These are phyloP conservation scores for Priocnemis perturbator DNA, from an alignment of 2,888 invertebrate species.

Conservation along the genomic window DNA sequence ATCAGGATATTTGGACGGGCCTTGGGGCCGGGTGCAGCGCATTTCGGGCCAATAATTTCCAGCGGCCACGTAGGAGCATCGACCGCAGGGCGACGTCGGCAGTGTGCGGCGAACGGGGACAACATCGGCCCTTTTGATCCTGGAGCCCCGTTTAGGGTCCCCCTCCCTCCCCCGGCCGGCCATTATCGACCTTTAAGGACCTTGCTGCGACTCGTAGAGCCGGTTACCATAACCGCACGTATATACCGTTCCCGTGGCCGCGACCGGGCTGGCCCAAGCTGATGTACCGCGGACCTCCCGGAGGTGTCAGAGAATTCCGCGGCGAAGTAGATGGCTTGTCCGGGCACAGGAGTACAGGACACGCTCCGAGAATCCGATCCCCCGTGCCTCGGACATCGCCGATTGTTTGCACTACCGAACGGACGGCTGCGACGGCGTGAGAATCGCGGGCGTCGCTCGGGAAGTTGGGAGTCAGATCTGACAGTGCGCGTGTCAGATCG, in stretches of 20 bases:
- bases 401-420: conserved; percentile 3
- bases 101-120: conserved; percentile 57
- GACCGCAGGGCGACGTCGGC: conserved; percentile 45
- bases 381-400: neutral
- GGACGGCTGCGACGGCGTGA: too few species aligned
- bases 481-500: neutral
- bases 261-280: too few species aligned
- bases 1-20: conserved; percentile 46
- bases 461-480: too few species aligned
- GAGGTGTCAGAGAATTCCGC: conserved; percentile 53
- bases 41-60: conserved; percentile 57
- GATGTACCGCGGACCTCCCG: conserved; percentile 51
- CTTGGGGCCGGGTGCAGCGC: conserved; percentile 39
- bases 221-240: conserved; percentile 63
- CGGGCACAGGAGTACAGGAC: too few species aligned
- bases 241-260: conserved; percentile 49
- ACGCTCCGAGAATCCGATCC: conserved; percentile 22
- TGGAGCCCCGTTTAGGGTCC: conserved; percentile 44
- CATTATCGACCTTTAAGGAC: conserved; percentile 69
- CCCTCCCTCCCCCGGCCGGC: conserved; percentile 40
- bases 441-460: neutral
- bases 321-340: conserved; percentile 1
- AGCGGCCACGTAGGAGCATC: conserved; percentile 45
- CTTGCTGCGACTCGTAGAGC: conserved; percentile 60
- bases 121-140: conserved; percentile 63